Percentiles rank a stretch among this genome's conserved stretches.
These are phyloP conservation scores for Psittacus erithacus DNA, from an alignment of 2,113 vertebrate species.

Conservation along the genomic window DNA sequence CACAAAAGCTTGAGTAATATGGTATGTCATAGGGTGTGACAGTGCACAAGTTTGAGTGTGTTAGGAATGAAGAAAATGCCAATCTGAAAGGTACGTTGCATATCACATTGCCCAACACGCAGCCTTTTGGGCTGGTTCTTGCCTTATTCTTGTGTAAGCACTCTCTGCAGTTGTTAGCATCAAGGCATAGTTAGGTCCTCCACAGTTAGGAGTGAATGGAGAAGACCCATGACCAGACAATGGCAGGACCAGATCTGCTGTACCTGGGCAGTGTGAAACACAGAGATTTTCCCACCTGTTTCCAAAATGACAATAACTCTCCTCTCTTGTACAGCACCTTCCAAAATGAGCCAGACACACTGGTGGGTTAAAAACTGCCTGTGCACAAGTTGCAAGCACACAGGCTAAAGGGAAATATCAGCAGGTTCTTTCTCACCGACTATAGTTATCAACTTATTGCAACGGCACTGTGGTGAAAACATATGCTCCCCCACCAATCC, in stretches of 20 bases:
- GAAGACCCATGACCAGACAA: background rate
- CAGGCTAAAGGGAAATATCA: background rate
- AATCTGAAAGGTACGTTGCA: background rate
- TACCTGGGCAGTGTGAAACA: background rate
- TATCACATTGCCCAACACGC: background rate
- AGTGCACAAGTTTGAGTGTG: background rate
- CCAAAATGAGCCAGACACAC: background rate
- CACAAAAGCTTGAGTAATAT: background rate
- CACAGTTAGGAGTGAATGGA: background rate
- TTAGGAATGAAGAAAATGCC: slow-evolving; percentile 27
- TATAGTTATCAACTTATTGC: rapidly evolving
- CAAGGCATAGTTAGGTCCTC: background rate
- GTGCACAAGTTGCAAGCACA: background rate
- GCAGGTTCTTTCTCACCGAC: background rate
- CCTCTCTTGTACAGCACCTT: background rate
- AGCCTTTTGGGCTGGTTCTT: background rate
- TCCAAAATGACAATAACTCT: background rate
- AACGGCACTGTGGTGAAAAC: background rate
- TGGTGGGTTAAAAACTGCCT: background rate
- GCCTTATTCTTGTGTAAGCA: background rate
- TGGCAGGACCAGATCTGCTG: background rate
- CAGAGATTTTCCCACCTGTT: background rate
- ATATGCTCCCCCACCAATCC: rapidly evolving
- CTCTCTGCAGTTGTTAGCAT: background rate
- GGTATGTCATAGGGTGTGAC: background rate